phyloP scores from a whole-genome alignment of 1,140 invertebrate species.

The Drosophila ironensis region DNA sequence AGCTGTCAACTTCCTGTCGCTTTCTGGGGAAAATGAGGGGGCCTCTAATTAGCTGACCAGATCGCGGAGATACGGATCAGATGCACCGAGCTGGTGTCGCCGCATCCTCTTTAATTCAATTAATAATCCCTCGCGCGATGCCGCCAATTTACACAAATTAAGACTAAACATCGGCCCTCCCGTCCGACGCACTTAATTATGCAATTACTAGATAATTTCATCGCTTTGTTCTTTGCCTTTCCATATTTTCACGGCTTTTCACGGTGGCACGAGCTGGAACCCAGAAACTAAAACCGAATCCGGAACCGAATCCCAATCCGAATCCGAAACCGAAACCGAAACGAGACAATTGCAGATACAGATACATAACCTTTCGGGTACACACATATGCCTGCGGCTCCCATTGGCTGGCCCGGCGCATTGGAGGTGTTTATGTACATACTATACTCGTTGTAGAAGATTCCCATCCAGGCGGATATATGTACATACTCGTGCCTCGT shows the following conservation, averaged over 20 bases:
- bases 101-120: conserved; percentile 65
- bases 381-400: conserved; percentile 40
- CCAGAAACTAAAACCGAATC: not conserved
- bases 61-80: conserved; percentile 9
- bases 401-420: conserved; percentile 46
- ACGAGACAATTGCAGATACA: conserved; percentile 13
- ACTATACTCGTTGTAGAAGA: too few relatives aligned
- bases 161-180: conserved; percentile 23
- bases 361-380: conserved; percentile 32
- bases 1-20: conserved; percentile 49
- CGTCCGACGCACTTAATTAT: conserved; percentile 33
- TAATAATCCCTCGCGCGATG: conserved; percentile 57
- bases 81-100: conserved; percentile 6
- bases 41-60: conserved; percentile 39
- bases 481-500: too few relatives aligned
- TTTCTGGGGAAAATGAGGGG: not conserved
- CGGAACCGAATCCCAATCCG: conserved; percentile 4
- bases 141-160: conserved; percentile 45
- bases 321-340: conserved; percentile 18
- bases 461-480: not conserved
- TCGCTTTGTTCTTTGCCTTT: not conserved
- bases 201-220: conserved; percentile 40
- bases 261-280: conserved; percentile 5
- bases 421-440: conserved; percentile 62
- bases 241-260: conserved; percentile 3